These are phyloP conservation scores for Anthonomus grandis DNA, from an alignment of 1,140 invertebrate genomes.

Conservation along the genomic window DNA sequence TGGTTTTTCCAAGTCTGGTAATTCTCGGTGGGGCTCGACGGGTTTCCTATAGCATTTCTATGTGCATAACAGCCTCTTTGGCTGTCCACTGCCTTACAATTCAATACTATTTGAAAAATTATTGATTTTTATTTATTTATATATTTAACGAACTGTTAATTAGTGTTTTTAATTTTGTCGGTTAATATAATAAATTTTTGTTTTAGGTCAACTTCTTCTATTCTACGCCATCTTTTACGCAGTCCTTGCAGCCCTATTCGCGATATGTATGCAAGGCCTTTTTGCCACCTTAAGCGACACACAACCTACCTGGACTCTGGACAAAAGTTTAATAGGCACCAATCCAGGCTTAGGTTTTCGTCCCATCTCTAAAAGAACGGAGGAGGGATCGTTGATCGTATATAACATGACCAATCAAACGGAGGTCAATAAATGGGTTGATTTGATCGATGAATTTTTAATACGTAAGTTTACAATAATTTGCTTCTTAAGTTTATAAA, in stretches of 20 bases:
- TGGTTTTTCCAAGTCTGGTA: too few relatives aligned
- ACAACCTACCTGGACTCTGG: constrained; percentile 69
- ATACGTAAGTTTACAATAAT: constrained; percentile 64
- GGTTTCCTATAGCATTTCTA: too few relatives aligned
- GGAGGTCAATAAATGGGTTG: constrained; percentile 64
- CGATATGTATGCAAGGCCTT: constrained; percentile 77
- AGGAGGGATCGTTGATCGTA: constrained; percentile 82
- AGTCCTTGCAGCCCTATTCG: constrained; percentile 72
- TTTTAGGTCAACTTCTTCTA: constrained; percentile 67
- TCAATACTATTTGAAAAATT: too few relatives aligned
- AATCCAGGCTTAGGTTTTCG: constrained; percentile 90
- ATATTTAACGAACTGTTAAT: too few relatives aligned
- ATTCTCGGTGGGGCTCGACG: too few relatives aligned
- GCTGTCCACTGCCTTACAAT: too few relatives aligned
- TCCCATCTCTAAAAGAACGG: constrained; percentile 68
- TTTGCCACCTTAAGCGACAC: constrained; percentile 66
- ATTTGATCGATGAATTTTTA: constrained; percentile 66
- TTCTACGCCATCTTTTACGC: constrained; percentile 88
- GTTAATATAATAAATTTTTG: too few relatives aligned
- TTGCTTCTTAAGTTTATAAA: too few relatives aligned
- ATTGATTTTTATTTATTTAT: too few relatives aligned
- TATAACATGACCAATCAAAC: constrained; percentile 66
- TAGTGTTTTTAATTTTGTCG: too few relatives aligned
- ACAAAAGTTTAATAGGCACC: constrained; percentile 76
- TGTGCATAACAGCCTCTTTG: too few relatives aligned